Evolutionary conservation across 1,140 invertebrate genomes (phyloP), one percentile per base, ranked within the genome.

Genomic region (Papilio polyxenes): DNA sequence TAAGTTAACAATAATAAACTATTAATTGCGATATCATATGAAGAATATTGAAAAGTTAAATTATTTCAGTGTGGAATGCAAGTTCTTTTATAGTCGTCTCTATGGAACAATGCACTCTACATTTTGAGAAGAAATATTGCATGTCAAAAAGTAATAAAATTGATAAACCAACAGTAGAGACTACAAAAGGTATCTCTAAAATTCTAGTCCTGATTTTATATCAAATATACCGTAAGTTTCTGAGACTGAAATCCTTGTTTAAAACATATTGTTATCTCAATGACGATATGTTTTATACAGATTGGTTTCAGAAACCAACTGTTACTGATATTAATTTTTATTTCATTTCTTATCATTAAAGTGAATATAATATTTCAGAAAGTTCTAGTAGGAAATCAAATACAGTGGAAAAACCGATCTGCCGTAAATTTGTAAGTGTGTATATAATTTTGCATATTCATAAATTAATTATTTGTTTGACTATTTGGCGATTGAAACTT

Each of bases 71-170:
- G 81, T 85, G 96, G 75, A 96, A 97, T 88, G 88, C 96, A 13
- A 96, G 96, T 11, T 94, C 96, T 51, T 89, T 96, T 48, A 87
- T 95, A 1, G 95, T 96, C 2, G 89, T 95, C 0, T 92, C 92
- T 72, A 82, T 96, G 1, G 95, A 96, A 82, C 91, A 49, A 75
- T 85, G 56, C 13, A 48, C 59, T 5, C 78, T 82, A 51, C 37
- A 82, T 40, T 78, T 69, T 37, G 81, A 74, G 81, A 75, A 80
- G 75, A 84, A 82, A 65, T 20, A 85, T 53, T 48, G 69, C 65
- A 51, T 82, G 62, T 53, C 40, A 74, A 75, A 81, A 44, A 77
- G 10, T 81, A 75, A 13, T 17, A 15, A 59, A 51, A 51, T 4
- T 17, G 23, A 81, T 23, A 75, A 82, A 20, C 44, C 53, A 80